These are phyloP conservation scores for Sphaeridia pumilis DNA, from an alignment of 2,888 invertebrate species.

Conservation along the genomic window DNA sequence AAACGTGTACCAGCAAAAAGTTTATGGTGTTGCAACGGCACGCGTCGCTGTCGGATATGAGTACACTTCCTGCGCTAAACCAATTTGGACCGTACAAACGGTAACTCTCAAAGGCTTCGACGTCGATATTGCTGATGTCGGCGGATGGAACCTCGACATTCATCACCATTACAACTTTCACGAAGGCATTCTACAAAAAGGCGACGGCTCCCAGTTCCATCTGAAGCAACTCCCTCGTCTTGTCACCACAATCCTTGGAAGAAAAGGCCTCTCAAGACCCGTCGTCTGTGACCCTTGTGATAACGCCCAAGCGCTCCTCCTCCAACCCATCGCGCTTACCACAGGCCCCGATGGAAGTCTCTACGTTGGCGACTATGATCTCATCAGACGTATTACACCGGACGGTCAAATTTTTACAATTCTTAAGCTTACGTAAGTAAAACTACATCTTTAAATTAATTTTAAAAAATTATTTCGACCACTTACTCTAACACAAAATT, in stretches of 20 bases:
- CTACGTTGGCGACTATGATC: conserved; percentile 93
- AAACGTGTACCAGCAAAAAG: conserved; percentile 85
- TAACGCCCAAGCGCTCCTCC: conserved; percentile 56
- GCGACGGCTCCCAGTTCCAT: conserved; percentile 89
- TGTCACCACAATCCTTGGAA: conserved; percentile 76
- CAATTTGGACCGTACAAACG: conserved; percentile 92
- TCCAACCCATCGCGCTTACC: conserved; percentile 87
- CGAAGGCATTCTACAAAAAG: conserved; percentile 94
- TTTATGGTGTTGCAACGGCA: conserved; percentile 76
- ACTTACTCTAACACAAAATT: neutral
- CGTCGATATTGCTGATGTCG: conserved; percentile 91
- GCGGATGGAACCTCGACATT: conserved; percentile 94
- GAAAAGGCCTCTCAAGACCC: conserved; percentile 69
- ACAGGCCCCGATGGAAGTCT: conserved; percentile 93
- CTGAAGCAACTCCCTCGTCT: conserved; percentile 84
- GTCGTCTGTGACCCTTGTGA: conserved; percentile 68
- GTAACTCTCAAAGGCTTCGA: conserved; percentile 90
- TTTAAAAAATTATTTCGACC: neutral
- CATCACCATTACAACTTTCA: conserved; percentile 99
- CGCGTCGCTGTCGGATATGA: conserved; percentile 84
- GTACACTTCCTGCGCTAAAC: conserved; percentile 70
- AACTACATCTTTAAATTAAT: neutral
- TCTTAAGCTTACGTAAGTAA: conserved; percentile 60
- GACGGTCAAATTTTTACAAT: conserved; percentile 83
- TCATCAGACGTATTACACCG: conserved; percentile 78